Base-by-base conservation (phyloP, 2,797 vertebrate species). In the Toxotes lorentzi region DNA sequence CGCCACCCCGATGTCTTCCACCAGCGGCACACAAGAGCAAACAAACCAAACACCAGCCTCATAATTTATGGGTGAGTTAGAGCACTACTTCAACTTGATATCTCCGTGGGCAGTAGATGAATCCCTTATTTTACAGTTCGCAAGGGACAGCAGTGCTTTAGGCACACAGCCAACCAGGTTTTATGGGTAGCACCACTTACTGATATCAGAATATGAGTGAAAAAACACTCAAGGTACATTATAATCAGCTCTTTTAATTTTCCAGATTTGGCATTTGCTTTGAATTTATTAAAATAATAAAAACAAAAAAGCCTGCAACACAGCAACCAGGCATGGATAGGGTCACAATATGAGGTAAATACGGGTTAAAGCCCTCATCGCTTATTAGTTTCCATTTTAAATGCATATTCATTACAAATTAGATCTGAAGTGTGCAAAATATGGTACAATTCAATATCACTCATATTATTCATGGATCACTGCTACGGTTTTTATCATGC, bases 81-180 rank as follows among this genome's bases (percentile, higher is more conserved):
- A 88, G 88, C 85, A 83, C 87, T 86, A 68, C 89, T 91, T 89
- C 87, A 90, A 87, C 84, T 89, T 85, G 86, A 91, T 91, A 87
- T 87, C 76, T 83, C 80, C 48, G 70, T 41, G 80, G 81, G 77
- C 84, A 87, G 85, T 69, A 34, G 85, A 89, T 89, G 88, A 89
- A 90, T 80, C 82, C 81, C 62, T 78, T 83, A 77, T 89, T 92
- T 89, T 89, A 88, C 87, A 72, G 86, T 79, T 81, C 87, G 81
- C 78, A 50, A 17, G 89, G 90, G 89, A 88, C 76, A 62, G 47
- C 1, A 3, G 62, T 34, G 76, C 85, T 86, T 74, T 54, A 64
- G 77, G 80, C 75, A 8, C 63, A 43, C 24, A 48, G 86, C 71
- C 85, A 85, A 5, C 7, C 43, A 10, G 43, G 67, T 65, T 82